Evolutionary conservation across 2,797 vertebrate genomes (phyloP), one percentile per base, ranked within the genome.

Genomic region (Meda fulgida): DNA sequence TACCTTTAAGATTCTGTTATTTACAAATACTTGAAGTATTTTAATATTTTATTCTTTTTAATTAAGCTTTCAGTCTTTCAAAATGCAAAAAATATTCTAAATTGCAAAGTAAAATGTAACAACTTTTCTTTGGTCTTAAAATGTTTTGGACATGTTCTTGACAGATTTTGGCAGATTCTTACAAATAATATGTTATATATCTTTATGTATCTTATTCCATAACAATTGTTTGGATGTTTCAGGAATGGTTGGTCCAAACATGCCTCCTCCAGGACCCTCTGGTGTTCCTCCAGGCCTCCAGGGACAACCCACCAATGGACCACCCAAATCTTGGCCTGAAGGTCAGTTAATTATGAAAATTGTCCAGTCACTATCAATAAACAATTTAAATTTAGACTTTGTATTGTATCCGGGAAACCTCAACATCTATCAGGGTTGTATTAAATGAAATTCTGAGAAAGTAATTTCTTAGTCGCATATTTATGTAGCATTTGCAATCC

Each of bases 241-340:
- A 98, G 98, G 97, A 81, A 98, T 99, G 93, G 96, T 96, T 65
- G 98, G 97, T 86, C 97, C 97, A 53, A 98, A 97, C 88, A 99
- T 99, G 97, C 96, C 94, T 0, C 97, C 97, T 10, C 97, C 97
- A 1, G 98, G 97, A 91, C 97, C 97, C 86, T 96, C 97, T 88
- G 98, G 97, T 80, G 96, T 97, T 86, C 97, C 97, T 67, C 96
- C 96, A 0, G 97, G 96, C 78, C 97, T 99, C 96, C 97, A 96
- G 2, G 97, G 97, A 46, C 97, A 97, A 87, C 97, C 97, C 21
- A 96, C 97, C 0, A 98, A 98, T 38, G 97, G 96, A 82, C 97
- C 97, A 79, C 96, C 97, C 2, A 99, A 99, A 92, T 93, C 97
- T 53, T 99, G 98, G 98, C 96, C 98, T 36, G 98, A 99, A 96